Percentiles rank a stretch among this genome's conserved stretches.
Evolutionary conservation across 1,140 invertebrate species (phyloP).

Genomic region (Philopotamus ludificatus): DNA sequence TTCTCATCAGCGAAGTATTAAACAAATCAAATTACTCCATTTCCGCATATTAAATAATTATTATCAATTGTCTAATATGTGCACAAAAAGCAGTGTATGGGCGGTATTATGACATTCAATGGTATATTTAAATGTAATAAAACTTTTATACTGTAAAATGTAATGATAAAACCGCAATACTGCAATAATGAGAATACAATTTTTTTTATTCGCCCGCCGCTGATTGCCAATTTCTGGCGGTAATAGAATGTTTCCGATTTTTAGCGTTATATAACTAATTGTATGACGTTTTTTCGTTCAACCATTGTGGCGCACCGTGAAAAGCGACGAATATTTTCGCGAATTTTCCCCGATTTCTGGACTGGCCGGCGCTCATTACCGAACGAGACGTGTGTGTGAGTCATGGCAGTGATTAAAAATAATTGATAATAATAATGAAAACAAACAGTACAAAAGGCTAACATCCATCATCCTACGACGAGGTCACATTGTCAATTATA

Average conservation of each 20-base stretch:
- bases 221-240: not conserved
- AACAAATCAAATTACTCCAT: no score
- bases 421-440: slow-evolving; percentile 6
- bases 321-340: no score
- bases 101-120: no score
- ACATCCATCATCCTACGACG: slow-evolving; percentile 18
- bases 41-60: no score
- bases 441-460: slow-evolving; percentile 12
- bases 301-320: no score
- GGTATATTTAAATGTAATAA: not conserved
- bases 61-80: no score
- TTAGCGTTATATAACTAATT: no score
- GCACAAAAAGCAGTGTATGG: no score
- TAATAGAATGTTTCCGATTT: not conserved
- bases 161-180: not conserved
- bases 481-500: slow-evolving; percentile 16
- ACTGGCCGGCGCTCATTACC: no score
- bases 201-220: not conserved
- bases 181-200: not conserved
- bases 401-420: slow-evolving; percentile 16
- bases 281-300: no score
- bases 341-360: no score
- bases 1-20: no score
- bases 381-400: slow-evolving; percentile 17
- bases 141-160: not conserved